Evolutionary conservation across 1,140 invertebrate genomes (phyloP).

Genomic region (Limonius californicus): DNA sequence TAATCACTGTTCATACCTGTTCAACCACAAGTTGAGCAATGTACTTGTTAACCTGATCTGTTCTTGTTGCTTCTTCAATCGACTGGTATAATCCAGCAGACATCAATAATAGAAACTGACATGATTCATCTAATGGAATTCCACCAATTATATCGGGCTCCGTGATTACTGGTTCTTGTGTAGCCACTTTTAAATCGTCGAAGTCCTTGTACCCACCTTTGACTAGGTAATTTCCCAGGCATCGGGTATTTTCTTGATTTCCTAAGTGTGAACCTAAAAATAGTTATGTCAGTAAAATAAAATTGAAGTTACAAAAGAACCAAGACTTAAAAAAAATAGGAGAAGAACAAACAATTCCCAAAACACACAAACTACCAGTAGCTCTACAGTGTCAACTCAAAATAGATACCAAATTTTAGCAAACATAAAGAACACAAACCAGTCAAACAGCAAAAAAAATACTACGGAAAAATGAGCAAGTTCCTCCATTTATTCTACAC

Average conservation of each 20-base stretch:
- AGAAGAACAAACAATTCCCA: too few relatives aligned
- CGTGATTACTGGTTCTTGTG: constrained; percentile 75
- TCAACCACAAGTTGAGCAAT: constrained; percentile 75
- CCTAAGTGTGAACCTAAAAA: constrained; percentile 58
- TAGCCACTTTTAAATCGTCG: constrained; percentile 63
- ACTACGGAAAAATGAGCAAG: too few relatives aligned
- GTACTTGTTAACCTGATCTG: constrained; percentile 76
- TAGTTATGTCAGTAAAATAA: too few relatives aligned
- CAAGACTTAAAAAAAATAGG: too few relatives aligned
- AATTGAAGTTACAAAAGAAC: too few relatives aligned
- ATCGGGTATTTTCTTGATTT: constrained; percentile 72
- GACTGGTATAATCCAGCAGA: constrained; percentile 82
- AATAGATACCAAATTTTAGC: too few relatives aligned
- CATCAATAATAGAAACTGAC: constrained; percentile 81
- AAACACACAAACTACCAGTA: too few relatives aligned
- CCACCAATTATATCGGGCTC: constrained; percentile 79
- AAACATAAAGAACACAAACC: too few relatives aligned
- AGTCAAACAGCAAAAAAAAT: too few relatives aligned
- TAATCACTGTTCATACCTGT: constrained; percentile 53
- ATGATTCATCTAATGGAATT: constrained; percentile 73
- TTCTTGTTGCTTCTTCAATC: constrained; percentile 74
- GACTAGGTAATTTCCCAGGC: constrained; percentile 85
- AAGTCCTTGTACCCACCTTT: constrained; percentile 85
- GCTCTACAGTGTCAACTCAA: too few relatives aligned
- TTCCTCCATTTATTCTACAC: too few relatives aligned